Base-by-base conservation (phyloP, 2,888 invertebrate genomes). In the Perizoma flavofasciatum region DNA sequence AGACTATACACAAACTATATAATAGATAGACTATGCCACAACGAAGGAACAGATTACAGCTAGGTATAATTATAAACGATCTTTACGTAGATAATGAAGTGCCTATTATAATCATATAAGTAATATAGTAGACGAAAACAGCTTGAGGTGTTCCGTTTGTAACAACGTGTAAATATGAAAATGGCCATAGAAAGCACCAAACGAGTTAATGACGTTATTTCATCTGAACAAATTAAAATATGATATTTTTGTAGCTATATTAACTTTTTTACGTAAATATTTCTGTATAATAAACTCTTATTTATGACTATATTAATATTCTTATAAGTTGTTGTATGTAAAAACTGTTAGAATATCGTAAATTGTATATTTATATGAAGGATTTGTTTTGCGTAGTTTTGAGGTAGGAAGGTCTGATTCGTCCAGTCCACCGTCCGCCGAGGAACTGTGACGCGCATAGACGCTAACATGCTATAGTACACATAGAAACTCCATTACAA, bases 211-310 rank as follows among this genome's bases (percentile, higher is more conserved):
- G 82, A 61, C 32, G 45, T 51, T 77, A 79, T 80, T 64, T 65
- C 73, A 79, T 86, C 80, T 84, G 84, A 82, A 81, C 82, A 81
- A 79, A 80, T 74, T 75, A 79, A 79, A 82, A 65, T 78, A 79
- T 70, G 81, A 86, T 85, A 85, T 81, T 85, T 86, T 84, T 79
- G 82, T 68, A 66, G 75, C 81, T 73, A 84, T 81, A 84, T 83
- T 87, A 86, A 85, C 78, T 79, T 71, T 72, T 83, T 86, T 85
- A 85, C 81, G 87, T 90, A 89, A 90, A 90, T 89, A 89, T 86
- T 88, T 88, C 80, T 88, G 84, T 86, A 81, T 83, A 85, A 87
- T 89, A 89, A 89, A 89, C 86, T 90, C 89, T 89, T 85, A 89
- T 83, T 83, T 83, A 62, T 84, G 79, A 83, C 85, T 89, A 88